phyloP scores from a whole-genome alignment of 2,888 invertebrate genomes.

The Platycnemis pennipes region DNA sequence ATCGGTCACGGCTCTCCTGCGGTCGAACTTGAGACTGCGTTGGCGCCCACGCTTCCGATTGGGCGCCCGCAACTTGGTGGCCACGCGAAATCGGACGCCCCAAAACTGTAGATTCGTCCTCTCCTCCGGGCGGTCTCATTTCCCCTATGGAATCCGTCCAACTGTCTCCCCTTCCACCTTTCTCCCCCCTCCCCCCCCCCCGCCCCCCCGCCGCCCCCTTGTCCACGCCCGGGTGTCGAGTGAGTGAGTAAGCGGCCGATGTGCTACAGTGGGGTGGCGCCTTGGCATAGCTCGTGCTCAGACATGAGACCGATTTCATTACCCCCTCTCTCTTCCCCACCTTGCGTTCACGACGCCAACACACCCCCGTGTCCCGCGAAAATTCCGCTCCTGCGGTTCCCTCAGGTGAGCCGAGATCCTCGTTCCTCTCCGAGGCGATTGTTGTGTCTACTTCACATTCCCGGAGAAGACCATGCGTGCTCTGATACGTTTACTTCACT shows the following conservation, averaged over 20 bases:
- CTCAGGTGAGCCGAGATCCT: no score
- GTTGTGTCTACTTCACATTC: not conserved
- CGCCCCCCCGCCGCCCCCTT: not conserved
- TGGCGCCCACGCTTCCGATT: no score
- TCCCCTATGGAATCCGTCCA: not conserved
- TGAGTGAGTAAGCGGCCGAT: not conserved
- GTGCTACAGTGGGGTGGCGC: not conserved
- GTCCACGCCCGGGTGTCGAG: not conserved
- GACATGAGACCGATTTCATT: no score
- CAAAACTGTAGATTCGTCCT: no score
- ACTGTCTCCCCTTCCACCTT: not conserved
- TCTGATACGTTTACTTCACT: no score
- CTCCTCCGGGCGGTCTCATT: no score
- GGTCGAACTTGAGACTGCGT: no score
- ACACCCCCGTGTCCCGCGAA: not conserved
- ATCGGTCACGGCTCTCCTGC: no score
- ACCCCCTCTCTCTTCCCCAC: not conserved
- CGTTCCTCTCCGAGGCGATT: not conserved
- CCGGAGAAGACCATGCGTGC: not conserved
- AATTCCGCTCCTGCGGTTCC: no score
- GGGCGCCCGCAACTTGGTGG: no score
- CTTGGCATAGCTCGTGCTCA: not conserved
- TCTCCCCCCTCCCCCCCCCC: not conserved
- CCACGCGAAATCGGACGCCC: no score
- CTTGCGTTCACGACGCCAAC: not conserved